Base-by-base conservation (phyloP, 1,140 invertebrate genomes). In the Calosoma granatense region DNA sequence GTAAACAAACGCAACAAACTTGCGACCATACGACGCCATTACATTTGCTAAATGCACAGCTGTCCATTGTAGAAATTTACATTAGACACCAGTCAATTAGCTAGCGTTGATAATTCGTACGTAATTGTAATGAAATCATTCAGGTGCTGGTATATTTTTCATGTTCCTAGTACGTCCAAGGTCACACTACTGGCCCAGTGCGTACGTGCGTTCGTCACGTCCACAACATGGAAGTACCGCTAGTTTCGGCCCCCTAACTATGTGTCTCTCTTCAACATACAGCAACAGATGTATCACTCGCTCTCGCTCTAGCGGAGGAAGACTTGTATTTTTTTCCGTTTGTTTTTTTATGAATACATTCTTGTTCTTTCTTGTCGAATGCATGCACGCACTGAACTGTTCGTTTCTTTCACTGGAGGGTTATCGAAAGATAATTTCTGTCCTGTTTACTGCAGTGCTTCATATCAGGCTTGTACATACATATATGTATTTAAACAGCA, bases 101-200 rank as follows among this genome's bases (percentile, higher is more conserved):
- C 26, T 36, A n/a, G 26, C n/a, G 26, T 36, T 36, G 26, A n/a
- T 36, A 9, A n/a, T 36, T 36, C 26, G 26, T 36, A n/a, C n/a
- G n/a, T n/a, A n/a, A n/a, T n/a, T n/a, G n/a, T n/a, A n/a, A n/a
- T n/a, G n/a, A n/a, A n/a, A n/a, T n/a, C n/a, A n/a, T n/a, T n/a
- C 26, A 36, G 26, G 6, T 9, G 26, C 26, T n/a, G n/a, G 26
- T 36, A n/a, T n/a, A n/a, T 6, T 36, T 36, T n/a, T 9, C 6
- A n/a, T 36, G 26, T 6, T 36, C n/a, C 26, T 36, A 36, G 26
- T 36, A 36, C 6, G 26, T 36, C 17, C 41, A 47, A 47, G 41
- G 41, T 47, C 41, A 47, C 41, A 6, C 41, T 47, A 47, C 41
- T 47, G 41, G 41, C 41, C 41, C 41, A 47, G 9, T 47, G 41